These are phyloP conservation scores for Sebastes diploproa DNA, from an alignment of 2,797 vertebrate species.

Conservation along the genomic window DNA sequence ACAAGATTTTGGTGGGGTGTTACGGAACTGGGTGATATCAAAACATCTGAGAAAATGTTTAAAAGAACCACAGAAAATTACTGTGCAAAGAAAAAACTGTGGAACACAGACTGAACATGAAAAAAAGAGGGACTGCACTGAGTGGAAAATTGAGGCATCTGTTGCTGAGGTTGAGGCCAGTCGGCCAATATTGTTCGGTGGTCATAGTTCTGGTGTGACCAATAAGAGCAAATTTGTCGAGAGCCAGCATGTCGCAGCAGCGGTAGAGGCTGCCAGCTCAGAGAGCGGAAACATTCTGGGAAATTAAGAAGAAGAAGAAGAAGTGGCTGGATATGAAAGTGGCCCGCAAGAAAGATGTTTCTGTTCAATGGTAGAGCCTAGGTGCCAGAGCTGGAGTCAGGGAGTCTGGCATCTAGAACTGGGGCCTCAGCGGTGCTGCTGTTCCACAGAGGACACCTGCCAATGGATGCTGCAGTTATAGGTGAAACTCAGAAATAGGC, in stretches of 20 bases:
- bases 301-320: background rate
- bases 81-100: background rate
- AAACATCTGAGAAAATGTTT: background rate
- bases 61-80: background rate
- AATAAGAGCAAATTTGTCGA: conserved; percentile 9
- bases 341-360: background rate
- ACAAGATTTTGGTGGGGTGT: background rate
- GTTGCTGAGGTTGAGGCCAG: background rate
- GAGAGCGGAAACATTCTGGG: background rate
- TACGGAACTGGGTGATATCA: no score
- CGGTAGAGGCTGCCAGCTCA: background rate
- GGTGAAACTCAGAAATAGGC: conserved; percentile 6
- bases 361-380: background rate
- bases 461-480: background rate
- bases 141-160: conserved; percentile 1
- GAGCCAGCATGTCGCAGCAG: background rate
- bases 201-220: conserved; percentile 4
- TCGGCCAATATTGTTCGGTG: background rate
- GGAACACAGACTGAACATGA: background rate
- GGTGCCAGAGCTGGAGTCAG: background rate
- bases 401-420: conserved; percentile 7
- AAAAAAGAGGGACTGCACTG: background rate
- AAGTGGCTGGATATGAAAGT: conserved; percentile 7
- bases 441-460: conserved; percentile 23
- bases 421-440: background rate